These are phyloP conservation scores for Mungos mungo DNA, from an alignment of 2,113 vertebrate species.

Conservation along the genomic window DNA sequence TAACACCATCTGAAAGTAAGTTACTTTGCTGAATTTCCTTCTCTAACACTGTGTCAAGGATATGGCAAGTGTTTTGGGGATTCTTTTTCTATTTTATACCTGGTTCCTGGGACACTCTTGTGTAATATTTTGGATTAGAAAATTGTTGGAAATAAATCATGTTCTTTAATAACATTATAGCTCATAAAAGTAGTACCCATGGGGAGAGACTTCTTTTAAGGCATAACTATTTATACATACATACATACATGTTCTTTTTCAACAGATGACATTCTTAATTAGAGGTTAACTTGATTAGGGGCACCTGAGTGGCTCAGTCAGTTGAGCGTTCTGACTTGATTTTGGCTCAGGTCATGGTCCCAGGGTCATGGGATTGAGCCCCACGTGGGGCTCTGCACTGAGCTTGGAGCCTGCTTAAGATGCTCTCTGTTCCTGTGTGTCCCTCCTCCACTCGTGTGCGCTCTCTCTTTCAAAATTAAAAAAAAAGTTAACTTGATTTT, in stretches of 20 bases:
- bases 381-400: no score
- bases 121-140: conserved; percentile 33
- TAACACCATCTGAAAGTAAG: conserved; percentile 26
- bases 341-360: no score
- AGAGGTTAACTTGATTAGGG: conserved; percentile 17
- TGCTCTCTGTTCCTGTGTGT: no score
- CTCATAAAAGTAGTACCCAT: background rate
- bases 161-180: conserved; percentile 7
- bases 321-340: no score
- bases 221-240: background rate
- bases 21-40: conserved; percentile 40
- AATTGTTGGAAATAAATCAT: background rate
- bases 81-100: conserved; percentile 9
- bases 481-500: background rate
- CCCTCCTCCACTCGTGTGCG: no score
- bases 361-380: no score
- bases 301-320: no score
- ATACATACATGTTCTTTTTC: conserved; percentile 8
- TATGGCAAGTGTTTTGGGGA: background rate
- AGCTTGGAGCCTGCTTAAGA: no score
- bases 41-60: background rate
- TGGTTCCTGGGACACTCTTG: conserved; percentile 24
- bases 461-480: no score
- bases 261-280: conserved; percentile 19
- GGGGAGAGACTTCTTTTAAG: conserved; percentile 1